These are phyloP conservation scores for Proctacanthus coquilletti DNA, from an alignment of 1,140 invertebrate species.

Conservation along the genomic window DNA sequence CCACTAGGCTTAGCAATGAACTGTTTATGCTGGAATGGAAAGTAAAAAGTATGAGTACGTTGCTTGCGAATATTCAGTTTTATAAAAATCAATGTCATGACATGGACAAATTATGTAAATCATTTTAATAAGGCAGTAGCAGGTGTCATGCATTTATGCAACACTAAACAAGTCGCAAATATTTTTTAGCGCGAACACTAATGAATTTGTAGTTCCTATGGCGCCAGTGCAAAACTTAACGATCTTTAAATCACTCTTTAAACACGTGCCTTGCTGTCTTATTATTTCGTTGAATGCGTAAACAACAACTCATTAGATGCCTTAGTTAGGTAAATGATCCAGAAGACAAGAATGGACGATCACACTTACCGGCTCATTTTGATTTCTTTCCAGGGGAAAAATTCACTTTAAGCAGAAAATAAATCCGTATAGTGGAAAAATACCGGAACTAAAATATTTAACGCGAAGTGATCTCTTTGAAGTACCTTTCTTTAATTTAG, in stretches of 20 bases:
- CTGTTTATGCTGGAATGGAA: slow-evolving; percentile 3
- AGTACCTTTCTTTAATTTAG: no score
- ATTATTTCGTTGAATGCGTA: background rate
- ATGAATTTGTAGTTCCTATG: background rate
- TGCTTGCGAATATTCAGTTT: background rate
- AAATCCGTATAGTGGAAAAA: no score
- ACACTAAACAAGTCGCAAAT: background rate
- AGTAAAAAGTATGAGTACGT: background rate
- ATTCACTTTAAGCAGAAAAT: no score
- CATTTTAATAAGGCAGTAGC: background rate
- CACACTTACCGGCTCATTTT: background rate
- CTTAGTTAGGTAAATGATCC: no score
- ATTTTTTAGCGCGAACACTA: background rate
- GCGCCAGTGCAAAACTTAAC: background rate
- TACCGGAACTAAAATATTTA: no score
- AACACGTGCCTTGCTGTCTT: background rate
- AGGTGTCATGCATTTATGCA: background rate
- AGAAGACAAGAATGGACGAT: no score
- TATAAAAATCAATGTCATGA: background rate
- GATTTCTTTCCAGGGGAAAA: no score
- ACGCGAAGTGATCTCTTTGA: no score
- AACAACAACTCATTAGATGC: no score
- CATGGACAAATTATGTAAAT: background rate
- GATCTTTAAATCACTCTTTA: background rate
- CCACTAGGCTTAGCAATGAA: slow-evolving; percentile 4